Conservation (phyloP, 2,888 invertebrate species). For the Scaptomyza cyrtandrae region DNA sequence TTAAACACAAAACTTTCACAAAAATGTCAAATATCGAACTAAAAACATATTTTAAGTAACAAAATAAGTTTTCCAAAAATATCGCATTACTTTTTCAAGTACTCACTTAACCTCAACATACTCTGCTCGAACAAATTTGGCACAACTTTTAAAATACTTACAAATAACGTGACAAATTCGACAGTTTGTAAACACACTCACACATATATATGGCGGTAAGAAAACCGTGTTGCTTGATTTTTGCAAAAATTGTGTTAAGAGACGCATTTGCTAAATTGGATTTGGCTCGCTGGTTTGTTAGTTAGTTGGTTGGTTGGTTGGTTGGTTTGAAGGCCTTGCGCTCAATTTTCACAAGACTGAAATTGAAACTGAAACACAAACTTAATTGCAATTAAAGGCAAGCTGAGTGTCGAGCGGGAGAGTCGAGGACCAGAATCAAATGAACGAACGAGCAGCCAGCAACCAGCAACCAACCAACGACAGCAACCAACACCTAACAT, state of each 20-base stretch:
- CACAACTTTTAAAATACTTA: slow-evolving; percentile 8
- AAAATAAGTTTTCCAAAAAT: not conserved
- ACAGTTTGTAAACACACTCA: slow-evolving; percentile 8
- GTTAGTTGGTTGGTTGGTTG: slow-evolving; percentile 6
- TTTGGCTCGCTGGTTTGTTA: slow-evolving; percentile 28
- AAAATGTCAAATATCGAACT: too few relatives aligned
- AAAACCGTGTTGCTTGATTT: not conserved
- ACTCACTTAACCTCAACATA: slow-evolving; percentile 1
- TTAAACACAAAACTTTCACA: too few relatives aligned
- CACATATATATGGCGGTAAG: not conserved
- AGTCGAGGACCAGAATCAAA: slow-evolving; percentile 38
- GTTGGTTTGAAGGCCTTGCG: slow-evolving; percentile 43
- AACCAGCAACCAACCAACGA: slow-evolving; percentile 12
- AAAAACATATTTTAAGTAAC: not conserved
- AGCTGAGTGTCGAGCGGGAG: slow-evolving; percentile 28
- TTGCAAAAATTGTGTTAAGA: slow-evolving; percentile 39
- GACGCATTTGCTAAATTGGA: slow-evolving; percentile 55
- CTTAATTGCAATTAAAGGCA: slow-evolving; percentile 71
- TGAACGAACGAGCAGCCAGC: slow-evolving; percentile 10
- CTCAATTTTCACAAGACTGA: slow-evolving; percentile 51
- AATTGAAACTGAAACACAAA: slow-evolving; percentile 65
- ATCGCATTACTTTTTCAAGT: not conserved
- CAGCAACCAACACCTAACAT: slow-evolving; percentile 70
- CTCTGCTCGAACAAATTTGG: not conserved
- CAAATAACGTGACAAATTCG: slow-evolving; percentile 21